Percentiles rank a stretch among this genome's conserved stretches.
Conservation (phyloP, 2,888 invertebrate genomes). For the Drosophila koepferae region DNA sequence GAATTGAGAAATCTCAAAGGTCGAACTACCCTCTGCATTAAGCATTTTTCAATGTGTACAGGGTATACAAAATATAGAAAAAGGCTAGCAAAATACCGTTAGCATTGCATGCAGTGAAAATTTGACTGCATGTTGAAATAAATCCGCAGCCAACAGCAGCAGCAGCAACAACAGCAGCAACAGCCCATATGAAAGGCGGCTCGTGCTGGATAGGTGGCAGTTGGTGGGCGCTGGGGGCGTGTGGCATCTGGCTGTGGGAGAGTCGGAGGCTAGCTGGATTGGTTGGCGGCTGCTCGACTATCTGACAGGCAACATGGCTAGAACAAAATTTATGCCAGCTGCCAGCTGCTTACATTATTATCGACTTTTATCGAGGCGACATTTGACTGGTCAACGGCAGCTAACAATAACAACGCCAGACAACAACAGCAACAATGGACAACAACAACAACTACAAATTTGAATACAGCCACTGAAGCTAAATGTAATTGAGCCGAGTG, state of each 20-base stretch:
- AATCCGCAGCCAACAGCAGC: conserved; percentile 19
- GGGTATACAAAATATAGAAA: conserved; percentile 17
- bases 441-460: conserved; percentile 29
- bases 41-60: background rate
- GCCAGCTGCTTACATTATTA: conserved; percentile 68
- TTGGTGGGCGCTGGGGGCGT: background rate
- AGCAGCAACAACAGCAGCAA: background rate
- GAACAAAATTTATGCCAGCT: conserved; percentile 74
- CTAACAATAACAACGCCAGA: conserved; percentile 9
- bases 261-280: conserved; percentile 11
- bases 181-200: conserved; percentile 56
- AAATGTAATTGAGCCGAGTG: conserved; percentile 34
- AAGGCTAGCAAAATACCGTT: conserved; percentile 27
- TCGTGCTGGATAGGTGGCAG: conserved; percentile 48
- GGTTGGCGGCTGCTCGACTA: conserved; percentile 20
- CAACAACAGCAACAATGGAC: conserved; percentile 1
- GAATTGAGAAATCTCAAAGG: background rate
- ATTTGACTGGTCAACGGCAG: conserved; percentile 67
- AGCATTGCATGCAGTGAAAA: conserved; percentile 61
- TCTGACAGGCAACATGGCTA: conserved; percentile 66
- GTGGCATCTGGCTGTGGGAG: conserved; percentile 2
- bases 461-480: conserved; percentile 37
- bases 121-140: conserved; percentile 54
- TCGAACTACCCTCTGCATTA: background rate
- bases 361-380: conserved; percentile 75